Evolutionary conservation across 1,140 invertebrate species (phyloP).

Genomic region (Asbolus verrucosus): DNA sequence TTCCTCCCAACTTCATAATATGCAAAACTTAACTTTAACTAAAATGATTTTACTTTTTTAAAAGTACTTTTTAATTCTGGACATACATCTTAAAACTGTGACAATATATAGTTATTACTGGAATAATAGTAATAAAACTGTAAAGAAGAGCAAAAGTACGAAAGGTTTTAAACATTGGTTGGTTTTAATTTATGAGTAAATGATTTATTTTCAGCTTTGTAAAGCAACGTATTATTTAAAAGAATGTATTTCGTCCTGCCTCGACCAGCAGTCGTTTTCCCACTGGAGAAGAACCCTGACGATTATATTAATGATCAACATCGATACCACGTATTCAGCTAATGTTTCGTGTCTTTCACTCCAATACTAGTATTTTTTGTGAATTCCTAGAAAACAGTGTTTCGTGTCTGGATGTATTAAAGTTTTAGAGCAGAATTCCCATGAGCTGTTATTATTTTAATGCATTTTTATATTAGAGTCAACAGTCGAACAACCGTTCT

Average conservation of each 20-base stretch:
- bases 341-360: slow-evolving; percentile 44
- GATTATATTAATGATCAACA: slow-evolving; percentile 46
- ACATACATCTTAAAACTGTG: too few relatives aligned
- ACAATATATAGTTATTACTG: too few relatives aligned
- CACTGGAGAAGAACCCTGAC: slow-evolving; percentile 34
- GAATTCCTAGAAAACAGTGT: slow-evolving; percentile 34
- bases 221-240: slow-evolving; percentile 42
- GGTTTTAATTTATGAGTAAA: slow-evolving; percentile 1
- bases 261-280: slow-evolving; percentile 43
- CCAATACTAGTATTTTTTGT: slow-evolving; percentile 32
- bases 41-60: too few relatives aligned
- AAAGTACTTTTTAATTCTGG: too few relatives aligned
- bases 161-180: slow-evolving; percentile 27
- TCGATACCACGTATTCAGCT: slow-evolving; percentile 43
- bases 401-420: slow-evolving; percentile 35
- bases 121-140: too few relatives aligned
- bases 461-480: slow-evolving; percentile 38
- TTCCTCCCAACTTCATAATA: too few relatives aligned
- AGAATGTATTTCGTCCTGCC: slow-evolving; percentile 43
- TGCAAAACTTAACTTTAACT: too few relatives aligned
- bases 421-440: slow-evolving; percentile 36
- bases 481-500: slow-evolving; percentile 14
- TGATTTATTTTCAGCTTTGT: neutral
- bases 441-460: slow-evolving; percentile 35
- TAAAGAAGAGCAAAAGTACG: too few relatives aligned